These are phyloP conservation scores for Carcharodon carcharias DNA, from an alignment of 2,797 vertebrate genomes.

Conservation along the genomic window DNA sequence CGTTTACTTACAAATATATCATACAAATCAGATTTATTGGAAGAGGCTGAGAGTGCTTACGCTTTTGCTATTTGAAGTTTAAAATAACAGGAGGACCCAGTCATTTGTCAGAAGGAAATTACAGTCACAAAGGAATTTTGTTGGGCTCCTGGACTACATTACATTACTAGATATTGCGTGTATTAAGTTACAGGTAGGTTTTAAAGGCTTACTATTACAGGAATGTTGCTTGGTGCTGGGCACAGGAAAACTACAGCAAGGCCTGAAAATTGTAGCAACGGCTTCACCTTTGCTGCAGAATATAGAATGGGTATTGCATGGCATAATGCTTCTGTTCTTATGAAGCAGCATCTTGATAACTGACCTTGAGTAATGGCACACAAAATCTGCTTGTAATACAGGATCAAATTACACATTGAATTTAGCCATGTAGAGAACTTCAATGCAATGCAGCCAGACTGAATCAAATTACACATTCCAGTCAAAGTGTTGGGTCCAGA, in stretches of 20 bases:
- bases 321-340: neutral
- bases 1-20: neutral
- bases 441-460: neutral
- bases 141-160: neutral
- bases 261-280: neutral
- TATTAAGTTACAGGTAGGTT: neutral
- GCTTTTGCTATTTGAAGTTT: neutral
- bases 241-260: neutral
- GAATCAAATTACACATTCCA: constrained; percentile 12
- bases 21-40: neutral
- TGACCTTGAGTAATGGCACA: neutral
- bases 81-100: neutral
- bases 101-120: neutral
- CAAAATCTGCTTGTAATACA: neutral
- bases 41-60: neutral
- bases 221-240: neutral
- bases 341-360: neutral
- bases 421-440: neutral
- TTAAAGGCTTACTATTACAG: neutral
- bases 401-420: constrained; percentile 4
- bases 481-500: neutral
- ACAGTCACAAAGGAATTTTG: neutral
- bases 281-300: neutral
- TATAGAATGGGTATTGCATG: neutral
- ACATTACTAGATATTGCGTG: neutral